phyloP scores from a whole-genome alignment of 2,888 invertebrate species.

The Ellobium chinense region DNA sequence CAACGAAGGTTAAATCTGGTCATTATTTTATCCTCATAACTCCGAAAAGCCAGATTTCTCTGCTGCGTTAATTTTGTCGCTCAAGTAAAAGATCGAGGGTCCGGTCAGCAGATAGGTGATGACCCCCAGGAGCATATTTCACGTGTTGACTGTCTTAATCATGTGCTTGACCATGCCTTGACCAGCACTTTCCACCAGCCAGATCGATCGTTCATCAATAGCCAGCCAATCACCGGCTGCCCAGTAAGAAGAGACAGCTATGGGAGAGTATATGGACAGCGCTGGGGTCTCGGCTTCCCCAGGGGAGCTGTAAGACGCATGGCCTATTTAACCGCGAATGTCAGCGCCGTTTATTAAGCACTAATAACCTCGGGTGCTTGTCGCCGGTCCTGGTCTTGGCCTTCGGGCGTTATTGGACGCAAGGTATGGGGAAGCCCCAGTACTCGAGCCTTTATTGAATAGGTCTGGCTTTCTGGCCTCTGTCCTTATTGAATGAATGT shows the following conservation, averaged over 20 bases:
- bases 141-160: slow-evolving; percentile 26
- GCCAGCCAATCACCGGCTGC: slow-evolving; percentile 6
- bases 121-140: slow-evolving; percentile 2
- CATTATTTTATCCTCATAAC: too few species aligned
- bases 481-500: background rate
- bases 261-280: background rate
- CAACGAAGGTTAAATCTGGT: too few species aligned
- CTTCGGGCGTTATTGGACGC: background rate
- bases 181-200: background rate
- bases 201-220: slow-evolving; percentile 26
- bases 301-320: background rate
- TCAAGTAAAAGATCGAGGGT: background rate
- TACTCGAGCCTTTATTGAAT: background rate
- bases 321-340: background rate
- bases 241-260: background rate
- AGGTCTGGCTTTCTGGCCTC: background rate
- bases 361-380: background rate
- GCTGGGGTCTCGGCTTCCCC: background rate
- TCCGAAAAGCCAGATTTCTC: background rate
- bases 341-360: slow-evolving; percentile 1
- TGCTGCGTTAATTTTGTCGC: background rate
- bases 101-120: background rate
- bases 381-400: background rate
- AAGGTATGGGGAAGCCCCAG: background rate
- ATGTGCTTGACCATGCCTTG: slow-evolving; percentile 28